These are phyloP conservation scores for Catharus minimus DNA, from an alignment of 2,113 vertebrate species.

Conservation along the genomic window DNA sequence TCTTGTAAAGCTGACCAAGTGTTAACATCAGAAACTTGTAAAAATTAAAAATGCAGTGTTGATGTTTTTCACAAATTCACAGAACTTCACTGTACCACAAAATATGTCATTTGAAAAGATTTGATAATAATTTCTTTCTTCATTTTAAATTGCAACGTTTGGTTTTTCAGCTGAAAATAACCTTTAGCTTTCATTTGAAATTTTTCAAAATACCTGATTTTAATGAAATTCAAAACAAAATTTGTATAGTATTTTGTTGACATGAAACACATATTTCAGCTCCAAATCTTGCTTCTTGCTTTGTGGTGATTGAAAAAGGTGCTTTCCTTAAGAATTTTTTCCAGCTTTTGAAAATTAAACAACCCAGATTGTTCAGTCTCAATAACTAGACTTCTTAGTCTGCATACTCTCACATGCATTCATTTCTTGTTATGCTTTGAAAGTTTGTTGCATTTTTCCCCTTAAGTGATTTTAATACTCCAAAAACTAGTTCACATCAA, in stretches of 20 bases:
- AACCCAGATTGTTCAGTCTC: neutral
- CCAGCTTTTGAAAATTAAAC: neutral
- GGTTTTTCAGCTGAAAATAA: neutral
- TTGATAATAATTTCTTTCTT: neutral
- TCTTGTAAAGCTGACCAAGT: neutral
- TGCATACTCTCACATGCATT: neutral
- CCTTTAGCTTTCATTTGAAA: neutral
- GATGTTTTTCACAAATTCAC: neutral
- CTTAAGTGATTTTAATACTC: neutral
- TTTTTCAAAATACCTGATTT: neutral
- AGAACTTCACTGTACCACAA: neutral
- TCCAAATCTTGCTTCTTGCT: neutral
- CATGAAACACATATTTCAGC: neutral
- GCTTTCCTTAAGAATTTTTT: neutral
- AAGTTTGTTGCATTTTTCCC: neutral
- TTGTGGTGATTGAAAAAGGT: neutral
- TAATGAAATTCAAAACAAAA: neutral
- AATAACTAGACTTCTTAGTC: neutral
- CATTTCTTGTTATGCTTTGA: neutral
- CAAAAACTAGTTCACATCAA: neutral
- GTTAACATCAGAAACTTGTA: neutral
- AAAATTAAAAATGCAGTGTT: neutral
- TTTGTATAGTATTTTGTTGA: neutral
- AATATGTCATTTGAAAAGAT: neutral
- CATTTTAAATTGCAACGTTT: neutral